Conservation (phyloP, 1,140 invertebrate species). For the Hypothenemus hampei region DNA sequence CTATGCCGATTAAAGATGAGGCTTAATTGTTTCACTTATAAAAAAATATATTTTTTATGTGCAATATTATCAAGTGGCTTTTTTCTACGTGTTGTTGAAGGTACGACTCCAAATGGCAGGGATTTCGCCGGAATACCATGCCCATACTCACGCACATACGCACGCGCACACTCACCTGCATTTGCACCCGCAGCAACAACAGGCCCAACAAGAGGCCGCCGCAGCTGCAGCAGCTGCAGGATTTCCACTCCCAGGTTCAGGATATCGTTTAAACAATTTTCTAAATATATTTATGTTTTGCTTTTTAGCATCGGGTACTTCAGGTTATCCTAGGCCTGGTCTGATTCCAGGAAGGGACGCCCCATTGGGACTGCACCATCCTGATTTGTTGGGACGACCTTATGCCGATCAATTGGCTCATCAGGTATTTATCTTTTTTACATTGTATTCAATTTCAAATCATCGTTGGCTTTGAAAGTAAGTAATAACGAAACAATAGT, state of each 20-base stretch:
- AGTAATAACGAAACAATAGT: too few relatives aligned
- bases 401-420: constrained; percentile 81
- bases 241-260: constrained; percentile 58
- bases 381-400: constrained; percentile 69
- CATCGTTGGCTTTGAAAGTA: too few relatives aligned
- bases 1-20: too few relatives aligned
- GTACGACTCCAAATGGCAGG: constrained; percentile 82
- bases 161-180: constrained; percentile 90
- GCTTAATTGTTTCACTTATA: too few relatives aligned
- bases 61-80: constrained; percentile 29
- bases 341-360: constrained; percentile 57
- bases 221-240: constrained; percentile 56
- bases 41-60: background rate
- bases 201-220: constrained; percentile 62
- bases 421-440: constrained; percentile 53
- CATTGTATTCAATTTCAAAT: too few relatives aligned
- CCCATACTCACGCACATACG: constrained; percentile 79
- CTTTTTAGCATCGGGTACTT: constrained; percentile 49
- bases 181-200: constrained; percentile 78
- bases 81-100: constrained; percentile 37
- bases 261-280: constrained; percentile 3
- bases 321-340: constrained; percentile 59
- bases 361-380: constrained; percentile 58
- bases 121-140: constrained; percentile 73
- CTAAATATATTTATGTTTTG: background rate